Conservation (phyloP, 35 echinoderm and acorn worm genomes). For the Heliocidaris erythrogramma region DNA sequence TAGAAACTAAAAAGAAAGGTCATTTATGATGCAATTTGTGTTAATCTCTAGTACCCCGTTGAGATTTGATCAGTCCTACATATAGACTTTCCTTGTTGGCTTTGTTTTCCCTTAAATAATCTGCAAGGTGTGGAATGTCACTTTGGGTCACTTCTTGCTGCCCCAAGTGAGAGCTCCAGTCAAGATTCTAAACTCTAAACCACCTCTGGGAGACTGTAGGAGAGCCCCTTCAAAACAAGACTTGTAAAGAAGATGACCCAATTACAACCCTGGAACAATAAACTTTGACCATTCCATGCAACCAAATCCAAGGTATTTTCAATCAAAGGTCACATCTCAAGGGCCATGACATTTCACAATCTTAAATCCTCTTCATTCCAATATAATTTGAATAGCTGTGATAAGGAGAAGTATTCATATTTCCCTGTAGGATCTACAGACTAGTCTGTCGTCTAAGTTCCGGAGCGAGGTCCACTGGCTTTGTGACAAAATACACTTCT, state of each 20-base stretch:
- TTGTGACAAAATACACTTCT: no score
- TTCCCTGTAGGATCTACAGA: no score
- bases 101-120: background rate
- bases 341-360: background rate
- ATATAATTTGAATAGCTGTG: background rate
- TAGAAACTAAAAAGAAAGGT: background rate
- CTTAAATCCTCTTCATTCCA: background rate
- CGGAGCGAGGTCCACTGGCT: no score
- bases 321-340: background rate
- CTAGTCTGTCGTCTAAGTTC: no score
- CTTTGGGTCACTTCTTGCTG: background rate
- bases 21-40: background rate
- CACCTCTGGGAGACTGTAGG: background rate
- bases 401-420: background rate
- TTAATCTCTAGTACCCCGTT: background rate
- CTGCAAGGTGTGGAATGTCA: background rate
- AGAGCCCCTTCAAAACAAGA: background rate
- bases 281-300: background rate
- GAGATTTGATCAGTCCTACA: background rate
- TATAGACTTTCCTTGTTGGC: background rate
- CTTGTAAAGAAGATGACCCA: background rate
- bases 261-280: slow-evolving; percentile 11
- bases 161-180: background rate
- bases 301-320: background rate
- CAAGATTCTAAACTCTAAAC: slow-evolving; percentile 6